phyloP scores from a whole-genome alignment of 2,113 vertebrate genomes.

The Plecturocebus donacophilus region DNA sequence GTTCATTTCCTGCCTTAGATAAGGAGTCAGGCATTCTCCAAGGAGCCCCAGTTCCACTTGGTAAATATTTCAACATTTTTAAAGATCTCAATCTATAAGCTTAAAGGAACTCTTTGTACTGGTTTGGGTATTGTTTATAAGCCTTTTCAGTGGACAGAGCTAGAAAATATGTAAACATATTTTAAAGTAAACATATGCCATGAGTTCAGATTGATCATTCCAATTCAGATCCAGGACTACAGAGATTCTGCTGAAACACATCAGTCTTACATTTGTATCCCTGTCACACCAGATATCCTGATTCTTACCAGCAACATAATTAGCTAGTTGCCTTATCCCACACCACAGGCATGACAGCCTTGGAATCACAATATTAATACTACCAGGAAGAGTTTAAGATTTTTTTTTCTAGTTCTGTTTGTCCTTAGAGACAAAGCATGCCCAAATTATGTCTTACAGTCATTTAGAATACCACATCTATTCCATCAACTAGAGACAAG shows the following conservation, averaged over 20 bases:
- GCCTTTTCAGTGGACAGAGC: background rate
- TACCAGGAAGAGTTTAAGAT: background rate
- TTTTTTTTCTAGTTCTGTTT: background rate
- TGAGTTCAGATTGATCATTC: conserved; percentile 18
- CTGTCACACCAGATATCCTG: background rate
- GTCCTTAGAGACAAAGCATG: background rate
- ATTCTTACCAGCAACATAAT: background rate
- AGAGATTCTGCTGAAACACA: background rate
- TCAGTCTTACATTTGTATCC: background rate
- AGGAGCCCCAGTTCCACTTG: conserved; percentile 42
- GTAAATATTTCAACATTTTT: conserved; percentile 40
- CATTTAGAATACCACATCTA: background rate
- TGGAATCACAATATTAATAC: background rate
- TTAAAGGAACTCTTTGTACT: background rate
- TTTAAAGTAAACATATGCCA: background rate
- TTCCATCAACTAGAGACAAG: background rate
- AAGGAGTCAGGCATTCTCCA: conserved; percentile 58
- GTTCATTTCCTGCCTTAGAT: conserved; percentile 62
- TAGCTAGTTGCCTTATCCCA: background rate
- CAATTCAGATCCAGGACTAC: background rate
- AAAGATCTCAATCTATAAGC: conserved; percentile 33
- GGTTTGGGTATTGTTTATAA: background rate
- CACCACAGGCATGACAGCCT: background rate
- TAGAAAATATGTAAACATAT: background rate
- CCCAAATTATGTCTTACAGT: background rate